These are phyloP conservation scores for Scaptomyza cyrtandrae DNA, from an alignment of 2,888 invertebrate species.

Conservation along the genomic window DNA sequence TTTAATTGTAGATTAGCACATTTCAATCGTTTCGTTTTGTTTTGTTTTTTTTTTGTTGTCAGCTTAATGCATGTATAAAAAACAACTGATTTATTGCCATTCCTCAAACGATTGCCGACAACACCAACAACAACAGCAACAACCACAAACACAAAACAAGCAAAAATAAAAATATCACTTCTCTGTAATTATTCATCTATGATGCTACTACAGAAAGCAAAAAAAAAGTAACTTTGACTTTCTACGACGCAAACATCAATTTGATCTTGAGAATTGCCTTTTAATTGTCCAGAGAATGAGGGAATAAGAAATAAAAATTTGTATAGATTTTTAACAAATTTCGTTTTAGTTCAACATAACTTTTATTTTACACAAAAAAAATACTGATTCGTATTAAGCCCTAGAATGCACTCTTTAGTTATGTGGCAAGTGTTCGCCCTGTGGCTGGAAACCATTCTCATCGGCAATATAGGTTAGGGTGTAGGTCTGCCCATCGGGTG, in stretches of 20 bases:
- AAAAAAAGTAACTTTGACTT: constrained; percentile 29
- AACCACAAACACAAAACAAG: constrained; percentile 14
- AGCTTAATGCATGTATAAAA: constrained; percentile 13
- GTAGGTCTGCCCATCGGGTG: constrained; percentile 85
- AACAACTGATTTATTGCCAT: constrained; percentile 31
- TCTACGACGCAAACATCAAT: constrained; percentile 11
- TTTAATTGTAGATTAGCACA: constrained; percentile 74
- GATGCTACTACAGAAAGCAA: constrained; percentile 3
- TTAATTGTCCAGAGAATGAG: too few relatives aligned
- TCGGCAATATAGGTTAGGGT: constrained; percentile 85
- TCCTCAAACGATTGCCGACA: constrained; percentile 12
- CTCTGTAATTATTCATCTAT: constrained; percentile 31
- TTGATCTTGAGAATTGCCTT: too few relatives aligned
- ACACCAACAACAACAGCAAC: constrained; percentile 4
- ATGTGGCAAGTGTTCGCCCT: constrained; percentile 82
- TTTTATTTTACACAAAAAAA: constrained; percentile 8
- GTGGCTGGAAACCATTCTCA: constrained; percentile 86
- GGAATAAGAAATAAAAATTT: too few relatives aligned
- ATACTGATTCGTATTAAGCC: constrained; percentile 21
- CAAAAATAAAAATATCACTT: constrained; percentile 13
- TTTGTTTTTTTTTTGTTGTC: background rate
- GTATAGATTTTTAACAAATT: too few relatives aligned
- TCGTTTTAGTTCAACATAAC: background rate
- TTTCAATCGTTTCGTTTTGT: constrained; percentile 8
- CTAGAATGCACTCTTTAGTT: constrained; percentile 32